Evolutionary conservation across 2,113 vertebrate genomes (phyloP).

Genomic region (Castor canadensis): DNA sequence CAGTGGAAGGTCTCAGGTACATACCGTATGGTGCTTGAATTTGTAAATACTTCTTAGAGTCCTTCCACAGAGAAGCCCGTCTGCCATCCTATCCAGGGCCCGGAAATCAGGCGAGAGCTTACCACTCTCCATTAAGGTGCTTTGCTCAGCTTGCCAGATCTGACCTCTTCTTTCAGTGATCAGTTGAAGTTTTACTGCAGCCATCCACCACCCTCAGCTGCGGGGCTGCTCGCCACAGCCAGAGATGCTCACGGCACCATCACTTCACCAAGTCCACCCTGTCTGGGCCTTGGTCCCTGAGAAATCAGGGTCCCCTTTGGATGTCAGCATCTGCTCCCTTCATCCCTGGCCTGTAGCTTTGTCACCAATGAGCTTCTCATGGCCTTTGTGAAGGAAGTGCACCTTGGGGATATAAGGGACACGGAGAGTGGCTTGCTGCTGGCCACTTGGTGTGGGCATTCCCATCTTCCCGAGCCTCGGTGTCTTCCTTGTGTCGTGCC

Average conservation of each 20-base stretch:
- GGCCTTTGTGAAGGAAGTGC: neutral
- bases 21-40: fast-evolving
- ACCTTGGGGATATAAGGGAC: neutral
- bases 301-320: neutral
- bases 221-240: neutral
- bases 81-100: no score
- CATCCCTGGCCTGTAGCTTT: neutral
- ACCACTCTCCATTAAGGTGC: neutral
- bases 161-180: neutral
- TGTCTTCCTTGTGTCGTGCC: neutral
- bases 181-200: neutral
- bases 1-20: neutral
- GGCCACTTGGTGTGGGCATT: fast-evolving
- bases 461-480: fast-evolving
- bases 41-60: no score
- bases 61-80: neutral
- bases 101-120: neutral
- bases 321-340: neutral
- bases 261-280: fast-evolving
- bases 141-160: neutral
- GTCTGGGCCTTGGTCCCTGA: neutral
- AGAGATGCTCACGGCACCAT: fast-evolving
- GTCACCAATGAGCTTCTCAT: neutral
- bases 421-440: neutral
- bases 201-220: neutral